Base-by-base conservation (phyloP, 2,888 invertebrate species). In the Watsonalla binaria region DNA sequence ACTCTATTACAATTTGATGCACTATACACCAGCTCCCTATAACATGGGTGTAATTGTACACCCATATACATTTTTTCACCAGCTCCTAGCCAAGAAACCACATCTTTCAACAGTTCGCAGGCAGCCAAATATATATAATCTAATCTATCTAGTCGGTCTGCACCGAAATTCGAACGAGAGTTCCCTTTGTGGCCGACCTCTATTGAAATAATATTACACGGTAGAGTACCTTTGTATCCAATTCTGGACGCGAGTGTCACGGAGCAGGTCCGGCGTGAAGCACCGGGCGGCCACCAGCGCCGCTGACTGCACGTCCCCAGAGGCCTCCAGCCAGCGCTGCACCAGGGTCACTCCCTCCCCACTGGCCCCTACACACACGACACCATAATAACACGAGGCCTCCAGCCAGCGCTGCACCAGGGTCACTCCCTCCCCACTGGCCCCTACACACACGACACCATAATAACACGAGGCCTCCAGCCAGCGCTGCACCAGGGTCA, bases 281-380 rank as follows among this genome's bases (percentile, higher is more conserved):
- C 96, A 95, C 74, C 96, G 93, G 54, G 97, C 94, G 7, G 95
- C 95, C 65, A 97, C 92, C 62, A 97, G 88, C 69, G 96, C 95
- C 14, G 95, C 97, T 33, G 97, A 97, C 89, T 99, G 98, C 59
- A 99, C 95, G 90, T 99, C 98, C 7, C 96, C 96, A 0, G 96
- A 94, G 39, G 91, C 82, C 86, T 99, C 97, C 68, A 98, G 92
- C 87, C 97, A 98, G 60, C 94, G 94, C 86, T 97, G 97, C 66
- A 98, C 89, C 67, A 99, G 91, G 56, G 94, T 92, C 47, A 98
- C 90, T 45, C 96, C 96, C 69, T 96, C 95, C 6, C 91, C 76
- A 48, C 93, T 94, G 52, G 95, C 94, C 42, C 95, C 95, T 94
- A 66, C 5, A 6, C 15, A 42, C 15, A 9, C 14, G 37, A 37